Base-by-base conservation (phyloP, 2,888 invertebrate species). In the Pardosa pseudoannulata region DNA sequence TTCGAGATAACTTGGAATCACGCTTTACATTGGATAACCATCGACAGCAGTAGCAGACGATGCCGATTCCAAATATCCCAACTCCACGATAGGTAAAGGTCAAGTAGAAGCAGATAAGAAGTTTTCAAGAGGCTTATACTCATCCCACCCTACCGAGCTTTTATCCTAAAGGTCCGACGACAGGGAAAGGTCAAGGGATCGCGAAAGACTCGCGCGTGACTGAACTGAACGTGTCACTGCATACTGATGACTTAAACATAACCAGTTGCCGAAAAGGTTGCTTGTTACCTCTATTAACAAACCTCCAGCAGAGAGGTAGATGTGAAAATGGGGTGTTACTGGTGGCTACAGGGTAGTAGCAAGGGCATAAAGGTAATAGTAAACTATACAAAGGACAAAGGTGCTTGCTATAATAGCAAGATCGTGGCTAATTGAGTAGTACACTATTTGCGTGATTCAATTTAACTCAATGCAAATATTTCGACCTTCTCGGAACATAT, bases 241-340 rank as follows among this genome's bases (percentile, higher is more conserved):
- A 70, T 75, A 76, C 64, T 82, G 82, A 76, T 82, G 75, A 82
- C 27, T 71, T 71, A 11, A 19, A 71, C 70, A 41, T 64, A 46
- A 32, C 41, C 46, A 16, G 46, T 46, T 46, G n/a, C n/a, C 46
- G 9, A 2, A 46, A 16, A 36, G 5, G 36, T 36, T 36, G 9
- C 46, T 46, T 9, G 9, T 36, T 36, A 6, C 46, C n/a, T 46
- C 46, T 46, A 46, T 16, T 68, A n/a, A 19, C n/a, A 32, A 36
- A 36, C 9, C 23, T 31, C 9, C n/a, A 16, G 23, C 19, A 36
- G 36, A 36, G 23, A 23, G 7, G 19, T 6, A 74, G 74, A 41
- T 62, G 50, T 41, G 36, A 68, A 79, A 79, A 71, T 56, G 56
- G 32, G 74, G 68, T 56, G 50, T 39, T 74, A 64, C 67, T 67